Evolutionary conservation across 2,888 invertebrate species (phyloP).

Genomic region (Helleia helle): DNA sequence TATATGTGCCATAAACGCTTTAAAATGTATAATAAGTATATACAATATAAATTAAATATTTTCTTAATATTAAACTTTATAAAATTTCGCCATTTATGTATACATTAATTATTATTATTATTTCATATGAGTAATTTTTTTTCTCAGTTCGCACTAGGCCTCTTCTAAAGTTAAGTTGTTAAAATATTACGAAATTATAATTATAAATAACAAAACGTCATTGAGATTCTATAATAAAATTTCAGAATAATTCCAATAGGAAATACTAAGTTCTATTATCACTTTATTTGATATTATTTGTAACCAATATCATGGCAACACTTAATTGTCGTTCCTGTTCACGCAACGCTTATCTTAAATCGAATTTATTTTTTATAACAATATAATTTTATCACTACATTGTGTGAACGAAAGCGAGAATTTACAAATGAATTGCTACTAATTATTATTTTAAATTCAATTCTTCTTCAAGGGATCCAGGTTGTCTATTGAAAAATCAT

Average conservation of each 20-base stretch:
- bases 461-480: slow-evolving; percentile 92
- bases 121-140: not conserved
- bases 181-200: slow-evolving; percentile 7
- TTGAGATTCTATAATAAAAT: slow-evolving; percentile 33
- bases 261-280: slow-evolving; percentile 45
- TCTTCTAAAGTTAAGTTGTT: slow-evolving; percentile 2
- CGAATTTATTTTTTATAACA: slow-evolving; percentile 26
- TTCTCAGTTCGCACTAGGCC: slow-evolving; percentile 2
- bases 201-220: slow-evolving; percentile 7
- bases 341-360: slow-evolving; percentile 39
- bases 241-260: slow-evolving; percentile 34
- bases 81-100: not conserved
- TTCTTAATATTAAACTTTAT: not conserved
- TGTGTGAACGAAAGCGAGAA: slow-evolving; percentile 44
- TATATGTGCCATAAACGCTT: not conserved
- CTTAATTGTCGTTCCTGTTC: slow-evolving; percentile 30
- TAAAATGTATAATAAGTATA: not conserved
- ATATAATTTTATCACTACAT: slow-evolving; percentile 31
- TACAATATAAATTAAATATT: slow-evolving; percentile 1
- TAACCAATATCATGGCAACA: slow-evolving; percentile 67
- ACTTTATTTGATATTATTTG: slow-evolving; percentile 38
- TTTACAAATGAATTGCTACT: slow-evolving; percentile 30
- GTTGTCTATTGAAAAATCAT: slow-evolving; percentile 95
- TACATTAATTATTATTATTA: not conserved
- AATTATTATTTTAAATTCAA: slow-evolving; percentile 35